These are phyloP conservation scores for Solea senegalensis DNA, from an alignment of 2,113 vertebrate species.

Conservation along the genomic window DNA sequence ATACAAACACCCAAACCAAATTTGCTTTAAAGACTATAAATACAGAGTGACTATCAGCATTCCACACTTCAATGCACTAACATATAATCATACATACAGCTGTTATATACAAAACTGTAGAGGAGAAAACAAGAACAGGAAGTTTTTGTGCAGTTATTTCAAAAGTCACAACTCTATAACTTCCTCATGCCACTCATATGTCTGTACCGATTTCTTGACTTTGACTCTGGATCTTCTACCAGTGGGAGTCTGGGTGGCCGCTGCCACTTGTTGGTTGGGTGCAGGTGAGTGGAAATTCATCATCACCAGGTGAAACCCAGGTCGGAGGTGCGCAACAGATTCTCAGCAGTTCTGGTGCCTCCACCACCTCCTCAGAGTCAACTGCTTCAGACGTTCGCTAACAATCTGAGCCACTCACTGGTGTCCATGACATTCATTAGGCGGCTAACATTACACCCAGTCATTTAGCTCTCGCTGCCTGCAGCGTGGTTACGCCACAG, in stretches of 20 bases:
- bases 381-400: conserved; percentile 10
- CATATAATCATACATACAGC: neutral
- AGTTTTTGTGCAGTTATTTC: conserved; percentile 13
- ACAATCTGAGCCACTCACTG: conserved; percentile 4
- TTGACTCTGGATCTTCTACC: conserved; percentile 67
- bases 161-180: conserved; percentile 6
- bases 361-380: neutral
- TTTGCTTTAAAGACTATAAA: conserved; percentile 39
- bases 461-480: neutral
- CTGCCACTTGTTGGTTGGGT: conserved; percentile 16
- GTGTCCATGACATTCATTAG: conserved; percentile 26
- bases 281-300: conserved; percentile 50
- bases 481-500: neutral
- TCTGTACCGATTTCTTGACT: conserved; percentile 74
- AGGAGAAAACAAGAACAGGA: conserved; percentile 27
- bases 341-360: conserved; percentile 12
- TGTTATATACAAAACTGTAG: conserved; percentile 49
- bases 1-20: conserved; percentile 63
- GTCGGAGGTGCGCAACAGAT: conserved; percentile 5
- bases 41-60: conserved; percentile 24
- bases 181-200: neutral
- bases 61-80: conserved; percentile 39
- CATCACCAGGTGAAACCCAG: conserved; percentile 7
- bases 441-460: conserved; percentile 3
- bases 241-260: conserved; percentile 20